These are phyloP conservation scores for Gorsachius goisagi DNA, from an alignment of 2,113 vertebrate species.

Conservation along the genomic window DNA sequence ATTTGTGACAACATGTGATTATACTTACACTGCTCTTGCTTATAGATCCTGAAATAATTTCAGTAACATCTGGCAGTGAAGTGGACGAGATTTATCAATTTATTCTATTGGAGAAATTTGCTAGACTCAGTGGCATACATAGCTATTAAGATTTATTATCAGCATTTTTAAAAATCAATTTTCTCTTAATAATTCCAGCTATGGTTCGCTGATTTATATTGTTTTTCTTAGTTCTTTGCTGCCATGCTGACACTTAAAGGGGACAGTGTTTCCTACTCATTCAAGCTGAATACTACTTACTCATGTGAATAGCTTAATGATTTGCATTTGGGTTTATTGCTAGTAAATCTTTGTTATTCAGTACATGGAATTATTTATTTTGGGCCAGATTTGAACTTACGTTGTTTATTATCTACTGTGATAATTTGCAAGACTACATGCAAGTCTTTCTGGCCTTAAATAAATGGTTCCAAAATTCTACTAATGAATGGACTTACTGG, in stretches of 20 bases:
- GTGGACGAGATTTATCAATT: slow-evolving; percentile 15
- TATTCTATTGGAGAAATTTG: not conserved
- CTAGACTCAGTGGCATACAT: not conserved
- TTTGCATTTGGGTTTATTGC: not conserved
- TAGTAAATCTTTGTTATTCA: not conserved
- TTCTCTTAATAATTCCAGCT: not conserved
- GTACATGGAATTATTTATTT: not conserved
- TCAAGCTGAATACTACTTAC: not conserved
- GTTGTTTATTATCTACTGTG: not conserved
- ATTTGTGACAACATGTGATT: slow-evolving; percentile 39
- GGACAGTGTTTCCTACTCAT: not conserved
- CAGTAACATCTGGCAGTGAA: slow-evolving; percentile 35
- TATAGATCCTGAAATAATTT: slow-evolving; percentile 29
- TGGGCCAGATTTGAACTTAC: not conserved
- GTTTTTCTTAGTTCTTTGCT: not conserved
- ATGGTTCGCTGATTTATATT: not conserved
- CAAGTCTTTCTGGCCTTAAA: not conserved
- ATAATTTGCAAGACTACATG: not conserved
- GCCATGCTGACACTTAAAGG: not conserved
- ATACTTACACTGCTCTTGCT: not conserved
- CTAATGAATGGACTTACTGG: not conserved
- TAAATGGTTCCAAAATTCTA: not conserved
- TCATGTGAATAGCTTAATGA: not conserved
- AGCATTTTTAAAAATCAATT: slow-evolving; percentile 10
- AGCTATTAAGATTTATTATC: slow-evolving; percentile 23